Conservation (phyloP, 1,140 invertebrate species). For the Patella vulgata region DNA sequence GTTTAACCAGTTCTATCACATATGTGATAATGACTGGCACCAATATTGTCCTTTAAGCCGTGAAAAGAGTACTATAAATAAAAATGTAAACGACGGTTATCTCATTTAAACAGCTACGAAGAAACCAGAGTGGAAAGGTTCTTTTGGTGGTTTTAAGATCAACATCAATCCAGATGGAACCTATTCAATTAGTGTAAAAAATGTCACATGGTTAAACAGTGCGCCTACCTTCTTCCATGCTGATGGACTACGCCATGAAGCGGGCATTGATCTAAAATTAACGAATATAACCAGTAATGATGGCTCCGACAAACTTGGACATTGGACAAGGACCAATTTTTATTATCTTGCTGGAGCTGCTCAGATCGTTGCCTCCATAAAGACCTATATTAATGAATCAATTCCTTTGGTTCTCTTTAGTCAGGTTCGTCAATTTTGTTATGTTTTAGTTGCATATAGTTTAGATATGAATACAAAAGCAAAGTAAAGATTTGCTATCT, state of each 20-base stretch:
- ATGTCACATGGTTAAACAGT: conserved; percentile 1
- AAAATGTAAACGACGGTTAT: too few relatives aligned
- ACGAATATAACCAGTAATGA: neutral
- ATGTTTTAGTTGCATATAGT: too few relatives aligned
- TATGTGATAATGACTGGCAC: too few relatives aligned
- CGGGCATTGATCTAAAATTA: neutral
- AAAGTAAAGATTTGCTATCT: too few relatives aligned
- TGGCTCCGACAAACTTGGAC: conserved; percentile 9
- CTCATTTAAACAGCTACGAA: too few relatives aligned
- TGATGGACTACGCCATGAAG: neutral
- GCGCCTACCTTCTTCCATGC: conserved; percentile 8
- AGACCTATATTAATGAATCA: neutral
- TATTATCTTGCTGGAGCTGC: conserved; percentile 1
- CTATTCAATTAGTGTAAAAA: neutral
- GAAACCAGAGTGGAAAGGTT: too few relatives aligned
- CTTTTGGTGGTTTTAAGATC: neutral
- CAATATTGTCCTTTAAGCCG: too few relatives aligned
- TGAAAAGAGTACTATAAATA: too few relatives aligned
- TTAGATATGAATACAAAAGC: too few relatives aligned
- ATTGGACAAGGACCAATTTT: conserved; percentile 5
- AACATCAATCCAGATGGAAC: neutral
- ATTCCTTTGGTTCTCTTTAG: neutral
- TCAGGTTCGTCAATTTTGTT: too few relatives aligned
- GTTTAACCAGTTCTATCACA: too few relatives aligned
- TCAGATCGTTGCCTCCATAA: conserved; percentile 7